Evolutionary conservation across 2,888 invertebrate genomes (phyloP).

Genomic region (Chrysotoxum bicinctum): DNA sequence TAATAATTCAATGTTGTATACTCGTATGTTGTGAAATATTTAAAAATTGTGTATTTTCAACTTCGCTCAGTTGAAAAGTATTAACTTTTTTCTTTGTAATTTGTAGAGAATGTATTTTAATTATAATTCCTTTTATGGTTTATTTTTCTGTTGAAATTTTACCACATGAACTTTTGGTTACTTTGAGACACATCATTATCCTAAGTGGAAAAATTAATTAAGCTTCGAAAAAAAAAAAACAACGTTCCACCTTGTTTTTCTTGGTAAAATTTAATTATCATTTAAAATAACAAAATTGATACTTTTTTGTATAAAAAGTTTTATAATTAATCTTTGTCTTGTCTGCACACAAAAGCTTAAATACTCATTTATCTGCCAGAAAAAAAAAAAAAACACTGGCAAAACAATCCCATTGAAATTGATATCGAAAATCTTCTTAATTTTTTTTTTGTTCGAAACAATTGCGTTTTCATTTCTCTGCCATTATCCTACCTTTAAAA

Average conservation of each 20-base stretch:
- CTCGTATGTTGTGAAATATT: too few relatives aligned
- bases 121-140: too few relatives aligned
- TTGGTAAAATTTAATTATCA: too few relatives aligned
- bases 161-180: too few relatives aligned
- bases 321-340: conserved; percentile 1
- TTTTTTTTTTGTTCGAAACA: background rate
- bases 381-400: background rate
- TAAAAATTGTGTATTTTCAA: too few relatives aligned
- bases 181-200: background rate
- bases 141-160: too few relatives aligned
- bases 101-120: too few relatives aligned
- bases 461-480: conserved; percentile 8
- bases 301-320: background rate
- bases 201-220: background rate
- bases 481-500: background rate
- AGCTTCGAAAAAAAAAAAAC: too few relatives aligned
- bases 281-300: background rate
- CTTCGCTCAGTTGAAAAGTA: too few relatives aligned
- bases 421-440: background rate
- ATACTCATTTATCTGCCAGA: background rate
- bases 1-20: too few relatives aligned
- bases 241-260: too few relatives aligned
- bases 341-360: background rate
- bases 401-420: background rate
- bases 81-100: too few relatives aligned